These are phyloP conservation scores for Ethmia dodecea DNA, from an alignment of 2,888 invertebrate species.

Conservation along the genomic window DNA sequence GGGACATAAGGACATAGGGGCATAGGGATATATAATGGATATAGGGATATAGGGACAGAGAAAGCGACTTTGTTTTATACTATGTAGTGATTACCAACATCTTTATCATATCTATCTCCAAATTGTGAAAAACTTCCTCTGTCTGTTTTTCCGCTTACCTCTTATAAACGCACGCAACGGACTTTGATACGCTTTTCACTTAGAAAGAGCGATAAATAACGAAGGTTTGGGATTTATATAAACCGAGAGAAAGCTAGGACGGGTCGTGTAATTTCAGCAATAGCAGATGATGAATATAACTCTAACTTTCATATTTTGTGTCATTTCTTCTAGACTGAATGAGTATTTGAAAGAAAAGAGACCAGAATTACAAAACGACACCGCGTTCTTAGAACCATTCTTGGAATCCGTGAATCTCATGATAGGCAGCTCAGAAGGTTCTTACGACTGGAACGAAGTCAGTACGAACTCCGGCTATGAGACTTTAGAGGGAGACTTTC, in stretches of 20 bases:
- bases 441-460: constrained; percentile 46
- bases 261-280: background rate
- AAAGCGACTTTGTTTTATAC: too few species aligned
- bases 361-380: constrained; percentile 27
- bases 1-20: too few species aligned
- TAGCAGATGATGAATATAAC: background rate
- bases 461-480: constrained; percentile 30
- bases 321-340: constrained; percentile 27
- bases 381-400: constrained; percentile 34
- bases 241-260: background rate
- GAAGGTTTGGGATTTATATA: too few species aligned
- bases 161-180: too few species aligned
- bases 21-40: too few species aligned
- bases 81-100: too few species aligned
- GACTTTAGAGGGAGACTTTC: constrained; percentile 36
- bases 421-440: constrained; percentile 37
- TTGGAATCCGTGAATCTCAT: constrained; percentile 34
- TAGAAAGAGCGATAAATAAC: too few species aligned
- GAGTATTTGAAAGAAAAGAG: constrained; percentile 31
- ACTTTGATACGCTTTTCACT: too few species aligned
- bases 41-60: too few species aligned
- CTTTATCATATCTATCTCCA: too few species aligned
- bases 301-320: background rate
- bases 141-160: too few species aligned
- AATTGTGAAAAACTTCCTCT: too few species aligned